Base-by-base conservation (phyloP, 1,140 invertebrate species). In the Drosophila ananassae region DNA sequence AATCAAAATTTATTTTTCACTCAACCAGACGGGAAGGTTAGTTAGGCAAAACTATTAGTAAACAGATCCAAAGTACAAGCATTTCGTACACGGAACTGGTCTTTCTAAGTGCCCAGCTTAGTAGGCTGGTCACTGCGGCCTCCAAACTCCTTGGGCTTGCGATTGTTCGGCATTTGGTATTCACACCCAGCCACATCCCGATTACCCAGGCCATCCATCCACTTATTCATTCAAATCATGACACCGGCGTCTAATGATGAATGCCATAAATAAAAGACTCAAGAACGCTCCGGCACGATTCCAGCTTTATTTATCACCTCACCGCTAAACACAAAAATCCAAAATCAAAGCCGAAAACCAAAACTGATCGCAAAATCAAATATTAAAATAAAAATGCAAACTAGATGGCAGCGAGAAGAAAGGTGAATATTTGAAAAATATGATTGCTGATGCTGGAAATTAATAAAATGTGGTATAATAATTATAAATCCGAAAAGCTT, bases 201-300 rank as follows among this genome's bases (percentile, higher is more conserved):
- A 47, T 59, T 24, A 28, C 25, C 25, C 25, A 6, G 59, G 67
- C 34, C 56, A 66, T 46, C 75, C 61, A 51, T 57, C 75, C 61
- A 51, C 57, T 79, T 82, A 71, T 56, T 51, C 72, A 82, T 82
- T 82, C 80, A 79, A 75, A 79, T 79, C 79, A 82, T 79, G 79
- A 54, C 39, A 34, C 34, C 34, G 54, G 34, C 61, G 58, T 74
- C 79, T 78, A 82, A 79, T 82, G 79, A 74, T 78, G 68, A 66
- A 80, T 64, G 77, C 64, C 77, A 72, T 72, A 78, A 64, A 78
- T 78, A 68, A 81, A 77, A 67, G 62, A 58, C 37, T 50, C 54
- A 79, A 66, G 74, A 73, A 57, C 61, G 53, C 30, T 32, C 46
- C 9, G 56, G 50, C 55, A 75, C 56, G 62, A 69, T 57, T 69